A percentile compares a stretch with the other conserved stretches of the same genome.
These are phyloP conservation scores for Hermetia illucens DNA, from an alignment of 1,140 invertebrate genomes.

Conservation along the genomic window DNA sequence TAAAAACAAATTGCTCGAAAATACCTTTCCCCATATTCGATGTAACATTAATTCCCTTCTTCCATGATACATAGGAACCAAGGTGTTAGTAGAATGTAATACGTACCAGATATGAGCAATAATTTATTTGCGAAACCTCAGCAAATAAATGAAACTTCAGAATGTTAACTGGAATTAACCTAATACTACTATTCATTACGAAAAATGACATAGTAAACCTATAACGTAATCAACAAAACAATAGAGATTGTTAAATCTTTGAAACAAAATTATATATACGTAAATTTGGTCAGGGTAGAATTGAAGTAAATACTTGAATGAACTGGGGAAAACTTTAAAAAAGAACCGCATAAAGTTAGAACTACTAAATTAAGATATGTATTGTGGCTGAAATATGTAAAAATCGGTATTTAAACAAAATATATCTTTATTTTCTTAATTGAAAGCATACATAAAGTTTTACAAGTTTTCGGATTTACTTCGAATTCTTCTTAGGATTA, in stretches of 20 bases:
- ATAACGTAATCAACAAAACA: not conserved
- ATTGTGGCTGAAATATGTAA: not conserved
- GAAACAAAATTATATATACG: conserved; percentile 1
- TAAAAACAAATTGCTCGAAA: too few relatives aligned
- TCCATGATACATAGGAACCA: too few relatives aligned
- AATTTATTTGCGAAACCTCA: too few relatives aligned
- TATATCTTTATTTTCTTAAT: not conserved
- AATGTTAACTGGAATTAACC: too few relatives aligned
- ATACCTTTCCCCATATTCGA: too few relatives aligned
- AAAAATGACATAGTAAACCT: not conserved
- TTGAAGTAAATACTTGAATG: not conserved
- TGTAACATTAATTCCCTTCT: too few relatives aligned
- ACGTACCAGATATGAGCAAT: too few relatives aligned
- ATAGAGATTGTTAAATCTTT: too few relatives aligned
- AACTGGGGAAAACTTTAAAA: not conserved
- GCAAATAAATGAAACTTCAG: too few relatives aligned
- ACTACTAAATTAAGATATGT: not conserved
- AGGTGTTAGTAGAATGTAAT: too few relatives aligned
- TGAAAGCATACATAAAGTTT: not conserved
- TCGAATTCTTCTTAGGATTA: too few relatives aligned
- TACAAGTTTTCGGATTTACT: not conserved
- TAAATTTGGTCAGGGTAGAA: conserved; percentile 1
- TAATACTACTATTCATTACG: too few relatives aligned
- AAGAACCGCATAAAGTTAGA: not conserved
- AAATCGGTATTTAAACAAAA: not conserved